These are phyloP conservation scores for Acrobasis repandana DNA, from an alignment of 2,888 invertebrate genomes.

Conservation along the genomic window DNA sequence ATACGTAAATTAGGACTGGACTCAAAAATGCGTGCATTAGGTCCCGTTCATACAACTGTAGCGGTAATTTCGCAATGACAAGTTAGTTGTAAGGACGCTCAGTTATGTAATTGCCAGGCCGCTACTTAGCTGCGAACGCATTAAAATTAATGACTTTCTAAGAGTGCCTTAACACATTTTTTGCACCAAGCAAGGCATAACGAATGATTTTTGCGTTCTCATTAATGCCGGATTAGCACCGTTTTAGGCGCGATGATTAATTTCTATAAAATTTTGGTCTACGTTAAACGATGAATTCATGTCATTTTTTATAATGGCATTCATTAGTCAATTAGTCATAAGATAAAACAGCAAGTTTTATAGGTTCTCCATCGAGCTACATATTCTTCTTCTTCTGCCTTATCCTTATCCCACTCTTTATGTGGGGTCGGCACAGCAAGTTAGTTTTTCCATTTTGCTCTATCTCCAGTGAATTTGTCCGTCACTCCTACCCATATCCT, in stretches of 20 bases:
- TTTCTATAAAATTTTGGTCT: not conserved
- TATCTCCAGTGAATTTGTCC: no score
- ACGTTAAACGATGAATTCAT: not conserved
- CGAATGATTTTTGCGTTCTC: conserved; percentile 9
- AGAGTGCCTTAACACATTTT: conserved; percentile 23
- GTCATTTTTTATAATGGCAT: not conserved
- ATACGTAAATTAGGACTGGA: no score
- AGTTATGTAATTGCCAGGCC: conserved; percentile 22
- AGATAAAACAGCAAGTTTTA: not conserved
- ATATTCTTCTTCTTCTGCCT: no score
- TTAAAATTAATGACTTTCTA: conserved; percentile 30
- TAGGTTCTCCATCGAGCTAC: no score
- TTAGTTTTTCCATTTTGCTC: no score
- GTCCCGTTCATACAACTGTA: conserved; percentile 14
- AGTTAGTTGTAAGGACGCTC: conserved; percentile 24
- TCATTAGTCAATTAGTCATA: not conserved
- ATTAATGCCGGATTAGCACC: not conserved
- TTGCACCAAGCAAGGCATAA: conserved; percentile 12
- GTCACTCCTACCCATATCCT: no score
- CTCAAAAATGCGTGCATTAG: conserved; percentile 16
- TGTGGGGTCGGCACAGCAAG: no score
- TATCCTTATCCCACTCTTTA: no score
- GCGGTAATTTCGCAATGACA: conserved; percentile 18
- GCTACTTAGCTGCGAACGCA: conserved; percentile 27
- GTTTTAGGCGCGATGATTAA: not conserved